These are phyloP conservation scores for Netelia melanura DNA, from an alignment of 2,888 invertebrate genomes.

Conservation along the genomic window DNA sequence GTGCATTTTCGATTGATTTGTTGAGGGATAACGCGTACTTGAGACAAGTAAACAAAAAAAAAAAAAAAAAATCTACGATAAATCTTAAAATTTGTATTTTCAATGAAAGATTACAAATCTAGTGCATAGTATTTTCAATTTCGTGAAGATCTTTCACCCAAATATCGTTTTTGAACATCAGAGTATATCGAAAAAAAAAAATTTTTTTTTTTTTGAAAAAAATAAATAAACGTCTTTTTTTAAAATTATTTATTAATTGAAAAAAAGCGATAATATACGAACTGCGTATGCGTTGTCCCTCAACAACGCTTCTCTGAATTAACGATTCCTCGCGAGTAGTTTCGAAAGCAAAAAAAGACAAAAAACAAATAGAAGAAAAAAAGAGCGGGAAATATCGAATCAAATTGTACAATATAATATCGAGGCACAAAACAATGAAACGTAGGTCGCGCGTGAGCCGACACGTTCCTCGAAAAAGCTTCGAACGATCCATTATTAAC, in stretches of 20 bases:
- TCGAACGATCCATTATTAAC: background rate
- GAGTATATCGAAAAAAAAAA: too few species aligned
- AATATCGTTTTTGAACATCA: too few species aligned
- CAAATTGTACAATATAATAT: constrained; percentile 1
- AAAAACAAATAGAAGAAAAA: background rate
- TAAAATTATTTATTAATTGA: too few species aligned
- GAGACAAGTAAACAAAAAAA: too few species aligned
- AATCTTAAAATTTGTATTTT: too few species aligned
- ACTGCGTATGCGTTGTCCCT: background rate
- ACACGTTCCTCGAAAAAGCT: background rate
- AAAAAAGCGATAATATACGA: too few species aligned
- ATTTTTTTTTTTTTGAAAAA: too few species aligned
- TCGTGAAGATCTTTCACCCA: too few species aligned
- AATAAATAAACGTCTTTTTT: too few species aligned
- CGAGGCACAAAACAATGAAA: background rate
- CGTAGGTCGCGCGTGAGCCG: background rate
- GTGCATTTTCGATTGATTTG: background rate
- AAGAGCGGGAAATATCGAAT: constrained; percentile 1
- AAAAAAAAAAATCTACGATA: too few species aligned
- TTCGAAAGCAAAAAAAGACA: background rate
- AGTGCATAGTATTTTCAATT: too few species aligned
- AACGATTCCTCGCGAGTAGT: constrained; percentile 10
- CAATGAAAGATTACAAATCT: too few species aligned
- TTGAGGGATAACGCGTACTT: background rate
- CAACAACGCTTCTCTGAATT: constrained; percentile 1